phyloP scores from a whole-genome alignment of 2,888 invertebrate species.

The Cyclophora punctaria region DNA sequence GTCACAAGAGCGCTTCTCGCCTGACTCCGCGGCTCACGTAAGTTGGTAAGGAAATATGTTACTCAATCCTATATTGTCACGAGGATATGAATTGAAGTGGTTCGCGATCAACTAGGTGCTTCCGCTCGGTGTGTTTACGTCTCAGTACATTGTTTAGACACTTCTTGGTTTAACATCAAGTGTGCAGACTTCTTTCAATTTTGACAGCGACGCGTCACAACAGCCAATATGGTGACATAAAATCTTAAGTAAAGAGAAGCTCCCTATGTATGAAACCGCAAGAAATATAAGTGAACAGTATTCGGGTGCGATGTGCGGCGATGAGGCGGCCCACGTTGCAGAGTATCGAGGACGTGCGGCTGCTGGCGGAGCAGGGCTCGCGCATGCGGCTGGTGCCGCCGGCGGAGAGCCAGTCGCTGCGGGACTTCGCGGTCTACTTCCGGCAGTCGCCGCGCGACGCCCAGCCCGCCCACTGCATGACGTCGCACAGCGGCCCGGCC shows the following conservation, averaged over 20 bases:
- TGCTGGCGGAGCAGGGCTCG: conserved; percentile 25
- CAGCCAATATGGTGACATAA: conserved; percentile 22
- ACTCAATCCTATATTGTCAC: conserved; percentile 69
- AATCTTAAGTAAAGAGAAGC: conserved; percentile 5
- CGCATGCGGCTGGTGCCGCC: conserved; percentile 25
- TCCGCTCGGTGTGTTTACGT: conserved; percentile 63
- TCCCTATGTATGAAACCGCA: no score
- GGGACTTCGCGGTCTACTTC: conserved; percentile 35
- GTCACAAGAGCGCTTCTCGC: conserved; percentile 8
- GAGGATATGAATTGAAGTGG: conserved; percentile 72
- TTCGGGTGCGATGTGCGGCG: no score
- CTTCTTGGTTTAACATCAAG: conserved; percentile 22
- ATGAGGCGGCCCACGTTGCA: conserved; percentile 16
- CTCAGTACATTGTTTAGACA: conserved; percentile 34
- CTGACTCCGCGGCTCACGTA: conserved; percentile 10
- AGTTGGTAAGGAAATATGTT: conserved; percentile 59
- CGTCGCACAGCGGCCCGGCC: conserved; percentile 23
- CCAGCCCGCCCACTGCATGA: conserved; percentile 25
- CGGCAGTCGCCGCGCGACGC: conserved; percentile 17
- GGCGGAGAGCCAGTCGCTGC: conserved; percentile 17
- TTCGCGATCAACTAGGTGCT: conserved; percentile 70
- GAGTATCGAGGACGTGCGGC: conserved; percentile 24
- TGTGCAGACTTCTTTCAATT: conserved; percentile 25
- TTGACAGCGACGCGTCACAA: conserved; percentile 9
- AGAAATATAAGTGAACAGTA: no score